Conservation (phyloP, 2,797 vertebrate genomes). For the Scomberomorus guttatus region DNA sequence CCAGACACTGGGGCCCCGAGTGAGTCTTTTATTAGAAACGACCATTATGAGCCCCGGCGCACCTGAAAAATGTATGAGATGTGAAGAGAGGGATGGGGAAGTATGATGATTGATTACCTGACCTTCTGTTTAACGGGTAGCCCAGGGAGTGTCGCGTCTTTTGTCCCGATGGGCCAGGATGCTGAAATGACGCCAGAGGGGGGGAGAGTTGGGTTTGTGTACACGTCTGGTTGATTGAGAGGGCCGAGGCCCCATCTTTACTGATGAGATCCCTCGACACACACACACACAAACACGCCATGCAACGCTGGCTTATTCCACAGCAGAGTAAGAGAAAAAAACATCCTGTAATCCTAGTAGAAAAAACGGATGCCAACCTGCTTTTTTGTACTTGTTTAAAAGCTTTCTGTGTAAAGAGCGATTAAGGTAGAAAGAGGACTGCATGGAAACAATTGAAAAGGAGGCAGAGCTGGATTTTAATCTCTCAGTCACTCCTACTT, state of each 20-base stretch:
- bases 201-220: conserved; percentile 44
- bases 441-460: not conserved
- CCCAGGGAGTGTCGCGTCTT: conserved; percentile 47
- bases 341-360: conserved; percentile 43
- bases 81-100: conserved; percentile 50
- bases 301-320: conserved; percentile 10
- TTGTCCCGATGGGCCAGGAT: conserved; percentile 50
- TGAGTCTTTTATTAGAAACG: conserved; percentile 67
- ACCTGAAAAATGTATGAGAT: conserved; percentile 74
- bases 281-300: conserved; percentile 4
- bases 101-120: conserved; percentile 74
- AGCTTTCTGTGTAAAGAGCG: conserved; percentile 26
- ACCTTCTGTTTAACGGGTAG: conserved; percentile 53
- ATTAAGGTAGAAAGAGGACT: conserved; percentile 10
- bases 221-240: conserved; percentile 60
- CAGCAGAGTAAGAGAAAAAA: conserved; percentile 39
- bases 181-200: conserved; percentile 59
- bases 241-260: conserved; percentile 31
- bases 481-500: conserved; percentile 7
- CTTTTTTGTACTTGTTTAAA: conserved; percentile 18
- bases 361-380: conserved; percentile 25
- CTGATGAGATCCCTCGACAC: conserved; percentile 52
- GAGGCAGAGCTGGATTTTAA: conserved; percentile 7
- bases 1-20: conserved; percentile 40
- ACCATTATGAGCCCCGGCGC: conserved; percentile 48